phyloP scores from a whole-genome alignment of 2,888 invertebrate species.

The Xanthorhoe designata region DNA sequence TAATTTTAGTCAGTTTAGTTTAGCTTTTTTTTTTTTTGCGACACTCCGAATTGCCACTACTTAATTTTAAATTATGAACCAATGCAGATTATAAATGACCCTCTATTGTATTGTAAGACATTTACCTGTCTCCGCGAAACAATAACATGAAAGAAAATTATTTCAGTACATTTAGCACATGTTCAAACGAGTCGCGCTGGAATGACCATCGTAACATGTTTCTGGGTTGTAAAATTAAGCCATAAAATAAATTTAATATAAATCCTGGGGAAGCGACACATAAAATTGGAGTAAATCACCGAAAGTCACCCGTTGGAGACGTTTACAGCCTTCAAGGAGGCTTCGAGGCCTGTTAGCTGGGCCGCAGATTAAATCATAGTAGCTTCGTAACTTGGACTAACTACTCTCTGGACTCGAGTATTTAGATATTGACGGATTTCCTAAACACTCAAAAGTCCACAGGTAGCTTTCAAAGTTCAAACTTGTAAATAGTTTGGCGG shows the following conservation, averaged over 20 bases:
- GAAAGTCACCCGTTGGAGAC: constrained; percentile 81
- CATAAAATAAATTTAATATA: constrained; percentile 83
- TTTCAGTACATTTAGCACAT: constrained; percentile 47
- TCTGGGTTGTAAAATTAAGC: constrained; percentile 75
- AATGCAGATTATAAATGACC: not conserved
- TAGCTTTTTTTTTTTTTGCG: too few species aligned
- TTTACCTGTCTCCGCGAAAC: constrained; percentile 4
- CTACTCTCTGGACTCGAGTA: constrained; percentile 12
- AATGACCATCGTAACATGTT: constrained; percentile 73
- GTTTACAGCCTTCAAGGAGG: constrained; percentile 79
- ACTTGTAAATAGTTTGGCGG: not conserved
- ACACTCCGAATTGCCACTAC: too few species aligned
- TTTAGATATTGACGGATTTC: not conserved
- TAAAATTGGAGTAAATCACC: constrained; percentile 84
- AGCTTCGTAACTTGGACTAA: not conserved
- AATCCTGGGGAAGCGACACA: constrained; percentile 79
- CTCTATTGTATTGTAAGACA: not conserved
- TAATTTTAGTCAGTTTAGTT: too few species aligned
- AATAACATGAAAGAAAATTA: constrained; percentile 37
- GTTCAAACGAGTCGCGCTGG: constrained; percentile 57
- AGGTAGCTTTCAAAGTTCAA: not conserved
- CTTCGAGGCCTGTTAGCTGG: constrained; percentile 73
- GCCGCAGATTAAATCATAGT: constrained; percentile 30
- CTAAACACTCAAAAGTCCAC: not conserved
- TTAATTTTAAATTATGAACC: too few species aligned